Evolutionary conservation across 2,888 invertebrate species (phyloP).

Genomic region (Phengaris arion): DNA sequence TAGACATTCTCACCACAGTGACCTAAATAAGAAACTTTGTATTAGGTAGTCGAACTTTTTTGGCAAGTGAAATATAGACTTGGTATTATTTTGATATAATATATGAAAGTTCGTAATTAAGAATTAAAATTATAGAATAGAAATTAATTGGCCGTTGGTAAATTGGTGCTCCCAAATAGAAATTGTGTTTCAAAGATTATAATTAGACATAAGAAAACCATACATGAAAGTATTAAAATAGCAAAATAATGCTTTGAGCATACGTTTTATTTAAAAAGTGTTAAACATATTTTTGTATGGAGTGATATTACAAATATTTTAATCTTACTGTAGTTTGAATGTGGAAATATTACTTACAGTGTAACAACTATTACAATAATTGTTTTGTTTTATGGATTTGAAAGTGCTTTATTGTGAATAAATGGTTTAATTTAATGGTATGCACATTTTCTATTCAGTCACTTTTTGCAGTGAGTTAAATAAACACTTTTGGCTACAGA

Average conservation of each 20-base stretch:
- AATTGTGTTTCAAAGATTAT: slow-evolving; percentile 29
- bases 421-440: slow-evolving; percentile 21
- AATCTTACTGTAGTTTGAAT: slow-evolving; percentile 33
- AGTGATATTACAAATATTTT: slow-evolving; percentile 34
- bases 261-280: slow-evolving; percentile 31
- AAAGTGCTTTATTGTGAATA: slow-evolving; percentile 45
- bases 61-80: not conserved
- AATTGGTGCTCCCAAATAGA: slow-evolving; percentile 36
- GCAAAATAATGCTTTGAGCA: slow-evolving; percentile 30
- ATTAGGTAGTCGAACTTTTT: not conserved
- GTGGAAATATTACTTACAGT: slow-evolving; percentile 29
- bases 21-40: not conserved
- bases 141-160: slow-evolving; percentile 37
- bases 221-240: slow-evolving; percentile 24
- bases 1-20: not conserved
- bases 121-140: slow-evolving; percentile 21
- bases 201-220: slow-evolving; percentile 20
- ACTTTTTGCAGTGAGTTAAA: slow-evolving; percentile 49
- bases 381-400: slow-evolving; percentile 38
- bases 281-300: slow-evolving; percentile 32
- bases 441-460: slow-evolving; percentile 15
- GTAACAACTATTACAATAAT: slow-evolving; percentile 25
- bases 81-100: not conserved
- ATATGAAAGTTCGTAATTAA: not conserved
- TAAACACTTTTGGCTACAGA: slow-evolving; percentile 69